phyloP scores from a whole-genome alignment of 1,140 invertebrate genomes.

The Pristionchus pacificus region DNA sequence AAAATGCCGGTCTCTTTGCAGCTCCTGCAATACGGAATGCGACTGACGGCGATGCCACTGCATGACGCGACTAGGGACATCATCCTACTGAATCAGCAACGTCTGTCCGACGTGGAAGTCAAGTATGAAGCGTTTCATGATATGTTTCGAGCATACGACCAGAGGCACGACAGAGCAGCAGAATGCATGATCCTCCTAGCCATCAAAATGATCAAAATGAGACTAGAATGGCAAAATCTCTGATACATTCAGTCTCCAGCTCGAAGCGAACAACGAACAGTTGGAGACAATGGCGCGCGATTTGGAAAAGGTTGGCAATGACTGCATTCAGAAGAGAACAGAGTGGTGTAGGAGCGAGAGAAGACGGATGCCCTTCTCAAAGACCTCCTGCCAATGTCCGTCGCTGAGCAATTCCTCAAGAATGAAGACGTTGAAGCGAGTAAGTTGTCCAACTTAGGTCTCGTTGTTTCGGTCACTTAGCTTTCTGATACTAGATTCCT shows the following conservation, averaged over 20 bases:
- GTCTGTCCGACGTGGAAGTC: constrained; percentile 92
- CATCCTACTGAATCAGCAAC: constrained; percentile 91
- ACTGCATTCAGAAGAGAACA: no score
- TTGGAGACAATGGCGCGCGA: constrained; percentile 89
- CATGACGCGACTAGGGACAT: no score
- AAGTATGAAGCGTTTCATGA: constrained; percentile 68
- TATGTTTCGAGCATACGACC: background rate
- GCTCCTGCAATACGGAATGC: constrained; percentile 67
- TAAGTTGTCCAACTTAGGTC: constrained; percentile 14
- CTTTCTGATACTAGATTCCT: background rate
- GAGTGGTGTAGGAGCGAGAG: constrained; percentile 90
- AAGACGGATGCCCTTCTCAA: constrained; percentile 65
- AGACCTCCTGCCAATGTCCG: constrained; percentile 45
- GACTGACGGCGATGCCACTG: no score
- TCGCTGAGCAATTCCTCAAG: constrained; percentile 48
- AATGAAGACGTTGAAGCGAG: constrained; percentile 46
- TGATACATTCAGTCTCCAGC: constrained; percentile 38
- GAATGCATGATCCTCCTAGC: no score
- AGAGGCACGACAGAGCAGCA: constrained; percentile 72
- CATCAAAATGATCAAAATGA: background rate
- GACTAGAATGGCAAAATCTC: background rate
- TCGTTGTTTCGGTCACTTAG: background rate
- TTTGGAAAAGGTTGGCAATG: constrained; percentile 88
- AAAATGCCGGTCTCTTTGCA: constrained; percentile 52
- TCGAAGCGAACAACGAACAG: no score